A percentile compares a stretch with the other conserved stretches of the same genome.
Evolutionary conservation across 2,888 invertebrate species (phyloP).

Genomic region (Mayetiola destructor): DNA sequence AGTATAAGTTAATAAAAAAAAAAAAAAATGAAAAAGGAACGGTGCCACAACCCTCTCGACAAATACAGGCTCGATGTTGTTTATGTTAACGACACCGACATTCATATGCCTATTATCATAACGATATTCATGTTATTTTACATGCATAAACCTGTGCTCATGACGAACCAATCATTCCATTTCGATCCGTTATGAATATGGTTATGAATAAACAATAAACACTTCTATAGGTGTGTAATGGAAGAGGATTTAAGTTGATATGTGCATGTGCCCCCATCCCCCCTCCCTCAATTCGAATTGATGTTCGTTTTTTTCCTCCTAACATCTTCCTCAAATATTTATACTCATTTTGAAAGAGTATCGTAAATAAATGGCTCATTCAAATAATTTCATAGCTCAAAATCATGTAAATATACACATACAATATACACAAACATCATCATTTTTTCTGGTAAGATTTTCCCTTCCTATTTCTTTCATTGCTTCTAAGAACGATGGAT

Average conservation of each 20-base stretch:
- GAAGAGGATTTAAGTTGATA: not conserved
- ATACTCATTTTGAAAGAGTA: not conserved
- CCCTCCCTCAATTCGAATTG: not conserved
- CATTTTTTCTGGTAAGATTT: not conserved
- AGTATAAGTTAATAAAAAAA: too few species aligned
- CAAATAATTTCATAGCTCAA: constrained; percentile 3
- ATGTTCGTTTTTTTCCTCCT: not conserved
- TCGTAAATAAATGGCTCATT: constrained; percentile 5
- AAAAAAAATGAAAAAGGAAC: not conserved
- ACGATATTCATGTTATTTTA: constrained; percentile 2
- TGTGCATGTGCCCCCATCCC: too few species aligned
- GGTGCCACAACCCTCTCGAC: not conserved
- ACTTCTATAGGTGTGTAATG: not conserved
- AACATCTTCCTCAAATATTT: too few species aligned
- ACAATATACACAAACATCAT: not conserved
- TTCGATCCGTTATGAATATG: constrained; percentile 9
- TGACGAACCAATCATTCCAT: constrained; percentile 7
- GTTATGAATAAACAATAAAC: constrained; percentile 12
- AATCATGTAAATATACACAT: not conserved
- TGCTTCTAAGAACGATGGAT: too few species aligned
- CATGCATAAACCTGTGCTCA: not conserved
- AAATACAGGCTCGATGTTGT: not conserved
- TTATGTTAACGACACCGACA: constrained; percentile 6
- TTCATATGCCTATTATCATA: constrained; percentile 4
- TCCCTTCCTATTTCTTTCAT: not conserved